These are phyloP conservation scores for Yoshiicerus persimilis DNA, from an alignment of 1,140 invertebrate species.

Conservation along the genomic window DNA sequence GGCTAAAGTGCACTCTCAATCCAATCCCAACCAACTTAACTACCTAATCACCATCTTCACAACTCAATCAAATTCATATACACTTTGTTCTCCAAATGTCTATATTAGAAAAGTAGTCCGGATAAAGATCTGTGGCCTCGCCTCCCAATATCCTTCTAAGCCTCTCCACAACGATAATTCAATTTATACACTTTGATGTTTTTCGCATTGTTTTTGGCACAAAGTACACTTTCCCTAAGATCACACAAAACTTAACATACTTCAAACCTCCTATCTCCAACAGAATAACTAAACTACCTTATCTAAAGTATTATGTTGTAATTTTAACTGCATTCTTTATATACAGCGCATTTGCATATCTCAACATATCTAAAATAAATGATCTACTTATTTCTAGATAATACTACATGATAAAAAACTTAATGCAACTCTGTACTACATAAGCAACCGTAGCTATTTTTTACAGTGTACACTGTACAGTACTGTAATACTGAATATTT, in stretches of 20 bases:
- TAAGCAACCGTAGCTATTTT: too few relatives aligned
- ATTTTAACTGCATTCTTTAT: too few relatives aligned
- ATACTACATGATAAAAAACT: too few relatives aligned
- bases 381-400: too few relatives aligned
- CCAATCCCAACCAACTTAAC: not conserved
- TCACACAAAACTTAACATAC: not conserved
- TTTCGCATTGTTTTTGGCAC: conserved; percentile 11
- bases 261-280: not conserved
- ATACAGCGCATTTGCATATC: too few relatives aligned
- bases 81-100: not conserved
- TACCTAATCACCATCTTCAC: not conserved
- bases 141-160: not conserved
- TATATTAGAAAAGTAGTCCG: too few relatives aligned
- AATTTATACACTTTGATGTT: not conserved
- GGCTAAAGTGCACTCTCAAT: not conserved
- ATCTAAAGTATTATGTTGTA: too few relatives aligned
- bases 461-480: too few relatives aligned
- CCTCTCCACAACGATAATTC: not conserved
- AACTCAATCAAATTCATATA: not conserved
- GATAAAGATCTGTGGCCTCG: not conserved
- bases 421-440: too few relatives aligned
- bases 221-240: not conserved
- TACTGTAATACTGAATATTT: too few relatives aligned
- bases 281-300: too few relatives aligned
- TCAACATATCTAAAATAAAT: too few relatives aligned